phyloP scores from a whole-genome alignment of 2,888 invertebrate species.

The Epistrophe eligans region DNA sequence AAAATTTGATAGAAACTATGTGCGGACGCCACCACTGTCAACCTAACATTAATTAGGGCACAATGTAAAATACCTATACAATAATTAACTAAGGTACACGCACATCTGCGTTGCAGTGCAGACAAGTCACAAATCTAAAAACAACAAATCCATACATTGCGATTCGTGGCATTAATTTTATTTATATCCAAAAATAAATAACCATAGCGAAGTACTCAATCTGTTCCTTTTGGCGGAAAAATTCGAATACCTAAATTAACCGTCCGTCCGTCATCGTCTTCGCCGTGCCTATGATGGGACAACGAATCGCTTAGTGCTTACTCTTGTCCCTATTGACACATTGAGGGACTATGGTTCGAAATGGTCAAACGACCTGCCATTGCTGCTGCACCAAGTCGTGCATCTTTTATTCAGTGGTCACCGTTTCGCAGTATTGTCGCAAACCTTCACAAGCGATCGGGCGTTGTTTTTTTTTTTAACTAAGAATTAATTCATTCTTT shows the following conservation, averaged over 20 bases:
- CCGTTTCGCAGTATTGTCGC: conserved; percentile 24
- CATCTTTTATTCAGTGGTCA: conserved; percentile 37
- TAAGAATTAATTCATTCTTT: conserved; percentile 58
- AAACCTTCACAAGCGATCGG: conserved; percentile 55
- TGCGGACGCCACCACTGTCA: conserved; percentile 48
- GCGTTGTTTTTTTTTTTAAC: conserved; percentile 37
- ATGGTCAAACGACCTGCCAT: conserved; percentile 62
- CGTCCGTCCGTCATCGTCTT: conserved; percentile 14
- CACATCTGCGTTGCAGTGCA: conserved; percentile 50
- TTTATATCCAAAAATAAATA: conserved; percentile 66
- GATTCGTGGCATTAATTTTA: conserved; percentile 41
- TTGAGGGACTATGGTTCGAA: conserved; percentile 67
- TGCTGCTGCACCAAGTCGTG: conserved; percentile 26
- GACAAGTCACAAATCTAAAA: conserved; percentile 62
- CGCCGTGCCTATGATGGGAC: background rate
- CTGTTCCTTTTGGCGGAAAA: conserved; percentile 28
- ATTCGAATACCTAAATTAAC: conserved; percentile 56
- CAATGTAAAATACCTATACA: conserved; percentile 41
- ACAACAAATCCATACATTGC: conserved; percentile 55
- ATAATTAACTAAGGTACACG: conserved; percentile 57
- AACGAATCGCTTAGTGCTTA: conserved; percentile 14
- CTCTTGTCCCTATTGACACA: conserved; percentile 72
- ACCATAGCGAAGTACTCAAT: conserved; percentile 2
- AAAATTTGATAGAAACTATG: background rate
- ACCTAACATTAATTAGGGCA: conserved; percentile 62